Percentiles rank a stretch among this genome's conserved stretches.
Evolutionary conservation across 2,888 invertebrate genomes (phyloP).

Genomic region (Drosophila diplacantha): DNA sequence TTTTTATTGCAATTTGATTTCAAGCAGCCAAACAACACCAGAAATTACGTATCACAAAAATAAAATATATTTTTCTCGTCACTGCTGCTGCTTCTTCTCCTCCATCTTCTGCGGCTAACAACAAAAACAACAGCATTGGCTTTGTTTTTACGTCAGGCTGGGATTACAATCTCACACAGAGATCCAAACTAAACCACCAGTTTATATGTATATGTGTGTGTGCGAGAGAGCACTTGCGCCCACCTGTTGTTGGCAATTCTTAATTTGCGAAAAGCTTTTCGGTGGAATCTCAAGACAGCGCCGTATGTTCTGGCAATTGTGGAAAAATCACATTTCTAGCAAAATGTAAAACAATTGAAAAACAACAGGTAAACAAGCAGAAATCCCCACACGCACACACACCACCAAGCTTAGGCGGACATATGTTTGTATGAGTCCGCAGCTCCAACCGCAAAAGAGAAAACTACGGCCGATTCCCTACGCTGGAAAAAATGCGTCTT

Average conservation of each 20-base stretch:
- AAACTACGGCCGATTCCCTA: conserved; percentile 61
- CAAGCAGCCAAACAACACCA: conserved; percentile 58
- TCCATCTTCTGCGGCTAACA: conserved; percentile 29
- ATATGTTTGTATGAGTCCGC: conserved; percentile 32
- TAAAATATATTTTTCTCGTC: conserved; percentile 37
- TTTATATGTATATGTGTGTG: conserved; percentile 17
- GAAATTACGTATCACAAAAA: conserved; percentile 70
- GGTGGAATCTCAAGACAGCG: conserved; percentile 43
- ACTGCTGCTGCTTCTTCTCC: conserved; percentile 22
- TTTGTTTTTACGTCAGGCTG: conserved; percentile 59
- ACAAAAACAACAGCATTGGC: conserved; percentile 47
- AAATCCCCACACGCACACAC: conserved; percentile 38
- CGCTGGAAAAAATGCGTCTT: conserved; percentile 16
- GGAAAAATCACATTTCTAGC: conserved; percentile 51
- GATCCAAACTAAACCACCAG: conserved; percentile 12
- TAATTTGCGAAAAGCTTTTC: conserved; percentile 35
- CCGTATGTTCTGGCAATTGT: conserved; percentile 51
- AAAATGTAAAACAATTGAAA: conserved; percentile 63
- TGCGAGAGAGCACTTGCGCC: conserved; percentile 11
- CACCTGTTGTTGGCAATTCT: conserved; percentile 48
- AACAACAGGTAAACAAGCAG: conserved; percentile 62
- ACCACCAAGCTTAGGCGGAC: conserved; percentile 32
- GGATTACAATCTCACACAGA: conserved; percentile 34
- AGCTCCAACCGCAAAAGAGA: conserved; percentile 65
- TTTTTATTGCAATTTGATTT: conserved; percentile 69